These are phyloP conservation scores for Sarcophaga caerulescens DNA, from an alignment of 2,888 invertebrate genomes.

Conservation along the genomic window DNA sequence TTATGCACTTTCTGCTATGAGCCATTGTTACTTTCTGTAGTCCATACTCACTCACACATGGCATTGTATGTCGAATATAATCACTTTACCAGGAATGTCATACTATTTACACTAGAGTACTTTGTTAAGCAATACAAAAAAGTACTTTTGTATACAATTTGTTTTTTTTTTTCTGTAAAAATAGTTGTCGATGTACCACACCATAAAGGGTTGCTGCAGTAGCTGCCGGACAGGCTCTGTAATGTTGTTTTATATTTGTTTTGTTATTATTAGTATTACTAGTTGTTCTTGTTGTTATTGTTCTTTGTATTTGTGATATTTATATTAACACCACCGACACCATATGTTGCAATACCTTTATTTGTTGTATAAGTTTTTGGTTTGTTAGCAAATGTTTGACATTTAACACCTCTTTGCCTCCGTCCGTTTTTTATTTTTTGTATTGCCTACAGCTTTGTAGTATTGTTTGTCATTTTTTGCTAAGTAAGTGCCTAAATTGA, in stretches of 20 bases:
- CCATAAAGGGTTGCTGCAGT: background rate
- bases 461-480: conserved; percentile 10
- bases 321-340: conserved; percentile 37
- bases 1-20: background rate
- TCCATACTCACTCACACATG: background rate
- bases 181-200: background rate
- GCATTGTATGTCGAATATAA: background rate
- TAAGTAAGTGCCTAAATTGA: conserved; percentile 34
- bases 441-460: background rate
- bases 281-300: conserved; percentile 4
- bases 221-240: background rate
- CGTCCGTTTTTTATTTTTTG: background rate
- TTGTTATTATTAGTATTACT: conserved; percentile 6
- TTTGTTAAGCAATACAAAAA: no score
- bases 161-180: background rate
- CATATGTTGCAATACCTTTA: conserved; percentile 51
- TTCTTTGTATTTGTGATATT: conserved; percentile 25
- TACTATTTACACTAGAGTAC: no score
- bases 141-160: background rate
- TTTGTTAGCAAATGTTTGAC: conserved; percentile 62
- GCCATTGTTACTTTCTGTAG: background rate
- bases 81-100: background rate
- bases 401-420: conserved; percentile 61
- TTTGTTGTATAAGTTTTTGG: conserved; percentile 27
- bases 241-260: conserved; percentile 28